Evolutionary conservation across 2,888 invertebrate species (phyloP).

Genomic region (Cantharis rufa): DNA sequence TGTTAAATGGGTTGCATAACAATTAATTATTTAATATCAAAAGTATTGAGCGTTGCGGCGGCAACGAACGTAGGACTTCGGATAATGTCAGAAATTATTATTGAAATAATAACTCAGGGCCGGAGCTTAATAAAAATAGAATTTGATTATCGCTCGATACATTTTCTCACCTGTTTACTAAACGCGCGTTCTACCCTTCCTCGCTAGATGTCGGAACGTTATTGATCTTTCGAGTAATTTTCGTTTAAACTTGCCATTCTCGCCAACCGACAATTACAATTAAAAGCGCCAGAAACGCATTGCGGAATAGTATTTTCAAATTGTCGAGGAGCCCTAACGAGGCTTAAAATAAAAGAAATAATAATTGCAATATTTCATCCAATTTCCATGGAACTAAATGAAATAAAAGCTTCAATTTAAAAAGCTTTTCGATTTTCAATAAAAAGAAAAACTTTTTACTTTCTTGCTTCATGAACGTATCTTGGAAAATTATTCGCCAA

Average conservation of each 20-base stretch:
- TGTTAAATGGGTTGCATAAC: too few species aligned
- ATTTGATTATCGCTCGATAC: neutral
- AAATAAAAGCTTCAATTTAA: neutral
- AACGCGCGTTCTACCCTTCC: neutral
- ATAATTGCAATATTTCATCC: neutral
- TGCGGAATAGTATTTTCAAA: neutral
- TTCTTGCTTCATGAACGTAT: neutral
- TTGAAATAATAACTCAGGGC: too few species aligned
- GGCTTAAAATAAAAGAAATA: neutral
- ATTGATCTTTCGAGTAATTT: neutral
- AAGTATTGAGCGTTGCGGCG: too few species aligned
- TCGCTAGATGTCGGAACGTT: constrained; percentile 6
- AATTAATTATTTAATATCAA: too few species aligned
- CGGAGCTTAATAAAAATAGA: too few species aligned
- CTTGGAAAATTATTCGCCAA: constrained; percentile 4
- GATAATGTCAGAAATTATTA: too few species aligned
- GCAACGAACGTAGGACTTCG: too few species aligned
- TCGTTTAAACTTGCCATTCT: neutral
- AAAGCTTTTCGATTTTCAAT: neutral
- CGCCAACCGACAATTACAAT: neutral
- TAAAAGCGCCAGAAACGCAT: neutral
- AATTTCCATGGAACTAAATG: neutral
- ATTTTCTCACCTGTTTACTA: neutral
- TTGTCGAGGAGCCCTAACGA: neutral
- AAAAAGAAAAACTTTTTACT: neutral